Evolutionary conservation across 1,140 invertebrate genomes (phyloP).

Genomic region (Oryctes rhinoceros): DNA sequence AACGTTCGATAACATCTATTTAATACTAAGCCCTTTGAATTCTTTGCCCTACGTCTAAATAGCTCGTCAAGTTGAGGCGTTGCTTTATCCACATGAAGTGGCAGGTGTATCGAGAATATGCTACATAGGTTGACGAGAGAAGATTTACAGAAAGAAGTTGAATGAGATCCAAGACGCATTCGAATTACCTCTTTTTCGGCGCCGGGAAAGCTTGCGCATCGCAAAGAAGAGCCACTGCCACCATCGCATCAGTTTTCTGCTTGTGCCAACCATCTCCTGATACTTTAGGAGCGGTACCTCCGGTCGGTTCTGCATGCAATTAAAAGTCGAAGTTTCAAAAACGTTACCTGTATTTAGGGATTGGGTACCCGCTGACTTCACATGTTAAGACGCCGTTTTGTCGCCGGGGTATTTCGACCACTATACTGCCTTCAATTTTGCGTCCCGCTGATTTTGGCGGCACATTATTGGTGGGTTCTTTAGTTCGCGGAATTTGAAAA

Average conservation of each 20-base stretch:
- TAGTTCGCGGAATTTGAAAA: slow-evolving; percentile 10
- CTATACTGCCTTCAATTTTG: slow-evolving; percentile 73
- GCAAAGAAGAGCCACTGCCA: slow-evolving; percentile 66
- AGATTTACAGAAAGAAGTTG: not conserved
- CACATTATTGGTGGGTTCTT: slow-evolving; percentile 61
- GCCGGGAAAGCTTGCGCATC: slow-evolving; percentile 72
- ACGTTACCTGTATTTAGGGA: slow-evolving; percentile 73
- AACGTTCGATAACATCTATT: too few species aligned
- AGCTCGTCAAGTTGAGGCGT: too few species aligned
- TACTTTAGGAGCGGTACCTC: slow-evolving; percentile 69
- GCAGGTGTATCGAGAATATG: too few species aligned
- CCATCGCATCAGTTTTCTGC: slow-evolving; percentile 57
- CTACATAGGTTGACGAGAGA: not conserved
- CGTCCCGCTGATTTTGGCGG: slow-evolving; percentile 70
- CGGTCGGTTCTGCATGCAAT: slow-evolving; percentile 66
- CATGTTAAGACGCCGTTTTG: slow-evolving; percentile 70
- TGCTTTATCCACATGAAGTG: too few species aligned
- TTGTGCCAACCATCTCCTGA: slow-evolving; percentile 68
- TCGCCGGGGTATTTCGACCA: slow-evolving; percentile 69
- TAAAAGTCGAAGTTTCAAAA: not conserved
- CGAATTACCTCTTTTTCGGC: slow-evolving; percentile 63
- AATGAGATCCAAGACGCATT: too few species aligned
- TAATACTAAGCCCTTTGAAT: too few species aligned
- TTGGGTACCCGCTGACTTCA: slow-evolving; percentile 73
- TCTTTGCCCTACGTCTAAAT: too few species aligned